A percentile compares a stretch with the other conserved stretches of the same genome.
These are phyloP conservation scores for Zaprionus inermis DNA, from an alignment of 1,140 invertebrate species.

Conservation along the genomic window DNA sequence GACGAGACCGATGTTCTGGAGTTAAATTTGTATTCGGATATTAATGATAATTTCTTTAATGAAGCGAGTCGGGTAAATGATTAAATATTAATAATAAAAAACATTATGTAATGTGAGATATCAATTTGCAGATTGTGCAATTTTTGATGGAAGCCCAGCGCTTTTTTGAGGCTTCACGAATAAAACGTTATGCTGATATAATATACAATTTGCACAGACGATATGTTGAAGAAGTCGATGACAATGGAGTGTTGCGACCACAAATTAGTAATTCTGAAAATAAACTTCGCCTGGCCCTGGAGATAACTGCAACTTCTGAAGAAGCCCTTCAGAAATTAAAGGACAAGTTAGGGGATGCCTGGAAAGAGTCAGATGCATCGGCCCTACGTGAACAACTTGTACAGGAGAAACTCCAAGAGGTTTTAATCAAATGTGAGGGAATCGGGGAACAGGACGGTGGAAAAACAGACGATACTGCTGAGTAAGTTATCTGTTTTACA, in stretches of 20 bases:
- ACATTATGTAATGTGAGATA: background rate
- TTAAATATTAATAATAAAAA: background rate
- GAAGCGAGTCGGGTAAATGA: conserved; percentile 51
- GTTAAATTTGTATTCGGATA: conserved; percentile 60
- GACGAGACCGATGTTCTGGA: conserved; percentile 52
- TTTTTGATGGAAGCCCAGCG: conserved; percentile 61
- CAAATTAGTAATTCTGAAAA: conserved; percentile 57
- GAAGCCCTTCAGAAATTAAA: conserved; percentile 62
- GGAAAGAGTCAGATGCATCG: conserved; percentile 84
- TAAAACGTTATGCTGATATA: conserved; percentile 64
- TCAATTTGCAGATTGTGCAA: conserved; percentile 50
- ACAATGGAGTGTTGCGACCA: conserved; percentile 55
- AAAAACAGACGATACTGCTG: conserved; percentile 75
- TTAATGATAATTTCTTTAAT: conserved; percentile 66
- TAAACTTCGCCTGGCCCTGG: conserved; percentile 60
- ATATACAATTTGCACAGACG: conserved; percentile 63
- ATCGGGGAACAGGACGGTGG: conserved; percentile 83
- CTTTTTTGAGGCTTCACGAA: conserved; percentile 57
- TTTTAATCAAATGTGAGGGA: conserved; percentile 84
- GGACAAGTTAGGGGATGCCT: conserved; percentile 64
- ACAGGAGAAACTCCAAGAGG: conserved; percentile 84
- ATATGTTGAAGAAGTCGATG: conserved; percentile 62
- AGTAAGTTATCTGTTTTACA: conserved; percentile 70
- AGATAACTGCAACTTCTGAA: conserved; percentile 59
- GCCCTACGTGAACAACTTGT: conserved; percentile 84